phyloP scores from a whole-genome alignment of 2,888 invertebrate species.

The Stenodema calcarata region DNA sequence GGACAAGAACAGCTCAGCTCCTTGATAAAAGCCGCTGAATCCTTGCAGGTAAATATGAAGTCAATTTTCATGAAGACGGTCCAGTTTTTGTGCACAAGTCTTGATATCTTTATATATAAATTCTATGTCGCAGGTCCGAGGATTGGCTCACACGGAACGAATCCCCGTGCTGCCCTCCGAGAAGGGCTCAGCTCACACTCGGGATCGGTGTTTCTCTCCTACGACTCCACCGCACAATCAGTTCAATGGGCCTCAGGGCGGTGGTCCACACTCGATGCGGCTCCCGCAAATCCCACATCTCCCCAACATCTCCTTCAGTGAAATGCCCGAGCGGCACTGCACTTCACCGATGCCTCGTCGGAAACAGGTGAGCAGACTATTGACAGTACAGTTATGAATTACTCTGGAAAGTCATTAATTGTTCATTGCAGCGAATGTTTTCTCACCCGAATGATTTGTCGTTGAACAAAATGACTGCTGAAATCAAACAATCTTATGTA shows the following conservation, averaged over 20 bases:
- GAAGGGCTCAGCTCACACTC: conserved; percentile 57
- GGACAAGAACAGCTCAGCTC: conserved; percentile 83
- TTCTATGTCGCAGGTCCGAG: conserved; percentile 67
- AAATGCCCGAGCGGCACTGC: conserved; percentile 63
- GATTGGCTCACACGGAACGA: conserved; percentile 70
- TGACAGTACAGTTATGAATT: background rate
- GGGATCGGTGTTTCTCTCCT: conserved; percentile 50
- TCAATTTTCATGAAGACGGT: background rate
- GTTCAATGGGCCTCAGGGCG: conserved; percentile 60
- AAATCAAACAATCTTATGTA: too few species aligned
- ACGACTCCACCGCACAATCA: conserved; percentile 55
- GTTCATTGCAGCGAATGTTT: too few species aligned
- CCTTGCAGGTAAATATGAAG: conserved; percentile 68
- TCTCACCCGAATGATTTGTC: too few species aligned
- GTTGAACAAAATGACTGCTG: too few species aligned
- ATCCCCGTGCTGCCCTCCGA: conserved; percentile 60
- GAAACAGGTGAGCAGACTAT: conserved; percentile 65
- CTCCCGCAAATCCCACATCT: conserved; percentile 62
- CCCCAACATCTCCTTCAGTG: conserved; percentile 64
- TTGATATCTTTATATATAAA: too few species aligned
- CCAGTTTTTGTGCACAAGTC: too few species aligned
- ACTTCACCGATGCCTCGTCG: conserved; percentile 82
- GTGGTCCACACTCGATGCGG: conserved; percentile 60
- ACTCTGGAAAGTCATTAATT: too few species aligned
- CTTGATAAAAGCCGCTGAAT: conserved; percentile 86